Evolutionary conservation across 2,888 invertebrate genomes (phyloP), one percentile per base, ranked within the genome.

Genomic region (Drosophila pegasa): DNA sequence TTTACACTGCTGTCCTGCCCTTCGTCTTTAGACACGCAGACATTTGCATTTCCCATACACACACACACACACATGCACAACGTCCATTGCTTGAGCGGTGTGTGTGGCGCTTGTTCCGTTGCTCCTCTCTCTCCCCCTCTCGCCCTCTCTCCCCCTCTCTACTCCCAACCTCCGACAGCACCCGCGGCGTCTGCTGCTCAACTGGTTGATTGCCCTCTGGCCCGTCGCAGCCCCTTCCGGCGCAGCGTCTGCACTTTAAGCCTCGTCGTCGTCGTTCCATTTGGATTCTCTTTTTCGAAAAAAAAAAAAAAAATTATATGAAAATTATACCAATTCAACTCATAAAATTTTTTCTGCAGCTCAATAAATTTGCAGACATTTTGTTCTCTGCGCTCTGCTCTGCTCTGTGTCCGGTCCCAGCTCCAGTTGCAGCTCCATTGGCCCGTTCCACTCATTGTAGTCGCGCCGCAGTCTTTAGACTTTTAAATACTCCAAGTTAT

Each of bases 261-360:
- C 71, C 29, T 51, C 60, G 41, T 52, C 59, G 65, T 61, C 69
- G 69, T 64, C 79, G 76, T 84, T 79, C 84, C 84, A 75, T 80
- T 87, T 86, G 71, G 87, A 65, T 80, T 86, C 71, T 61, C 72
- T 82, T 75, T 73, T 64, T 45, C 10, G 22, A 4, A 8, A 41
- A 43, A 22, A 1, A 43, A 18, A 2, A 27, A 43, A 81, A 87
- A 89, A 88, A 86, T 89, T 90, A 89, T 89, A 88, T 90, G 89
- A 90, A 90, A 90, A 90, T 90, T 90, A 90, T 90, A 86, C 90
- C 86, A 85, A 86, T 88, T 89, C 87, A 78, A 89, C 87, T 90
- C 90, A 90, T 91, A 90, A 90, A 90, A 83, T 84, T 88, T 87
- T 87, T 90, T 78, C 86, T 18, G 45, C 45, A 88, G 86, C 86